phyloP scores from a whole-genome alignment of 1,140 invertebrate genomes.

The Diorhabda sublineata region DNA sequence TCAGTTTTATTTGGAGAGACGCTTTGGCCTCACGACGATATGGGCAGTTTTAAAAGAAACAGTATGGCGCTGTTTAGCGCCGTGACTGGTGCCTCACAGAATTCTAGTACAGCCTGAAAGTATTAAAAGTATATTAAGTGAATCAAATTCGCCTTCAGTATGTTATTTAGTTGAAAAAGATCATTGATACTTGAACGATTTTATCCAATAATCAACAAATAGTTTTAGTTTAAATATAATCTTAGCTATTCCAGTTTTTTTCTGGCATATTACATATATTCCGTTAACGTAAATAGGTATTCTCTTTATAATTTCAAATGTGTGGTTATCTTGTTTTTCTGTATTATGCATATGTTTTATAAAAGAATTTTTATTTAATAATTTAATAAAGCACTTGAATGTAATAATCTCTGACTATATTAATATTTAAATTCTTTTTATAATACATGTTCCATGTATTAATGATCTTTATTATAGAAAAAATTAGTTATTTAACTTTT shows the following conservation, averaged over 20 bases:
- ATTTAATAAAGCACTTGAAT: background rate
- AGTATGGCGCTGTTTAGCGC: conserved; percentile 65
- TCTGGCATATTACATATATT: background rate
- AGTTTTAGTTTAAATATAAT: background rate
- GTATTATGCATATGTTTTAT: too few species aligned
- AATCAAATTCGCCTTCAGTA: background rate
- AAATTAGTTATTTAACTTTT: background rate
- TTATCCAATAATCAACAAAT: background rate
- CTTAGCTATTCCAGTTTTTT: background rate
- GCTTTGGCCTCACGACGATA: conserved; percentile 61
- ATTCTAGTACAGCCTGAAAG: conserved; percentile 58
- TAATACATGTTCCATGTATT: background rate
- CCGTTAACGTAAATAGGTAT: background rate
- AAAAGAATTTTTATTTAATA: too few species aligned
- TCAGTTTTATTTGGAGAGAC: conserved; percentile 66
- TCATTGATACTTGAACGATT: background rate
- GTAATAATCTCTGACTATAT: background rate
- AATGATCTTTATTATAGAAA: background rate
- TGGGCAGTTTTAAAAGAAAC: conserved; percentile 58
- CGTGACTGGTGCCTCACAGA: conserved; percentile 62
- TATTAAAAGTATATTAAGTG: conserved; percentile 3
- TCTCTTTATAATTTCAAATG: background rate
- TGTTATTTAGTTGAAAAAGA: background rate
- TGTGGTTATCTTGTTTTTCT: too few species aligned
- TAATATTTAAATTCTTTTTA: background rate